Conservation (phyloP, 2,113 vertebrate genomes). For the Sebastes schlegelii region DNA sequence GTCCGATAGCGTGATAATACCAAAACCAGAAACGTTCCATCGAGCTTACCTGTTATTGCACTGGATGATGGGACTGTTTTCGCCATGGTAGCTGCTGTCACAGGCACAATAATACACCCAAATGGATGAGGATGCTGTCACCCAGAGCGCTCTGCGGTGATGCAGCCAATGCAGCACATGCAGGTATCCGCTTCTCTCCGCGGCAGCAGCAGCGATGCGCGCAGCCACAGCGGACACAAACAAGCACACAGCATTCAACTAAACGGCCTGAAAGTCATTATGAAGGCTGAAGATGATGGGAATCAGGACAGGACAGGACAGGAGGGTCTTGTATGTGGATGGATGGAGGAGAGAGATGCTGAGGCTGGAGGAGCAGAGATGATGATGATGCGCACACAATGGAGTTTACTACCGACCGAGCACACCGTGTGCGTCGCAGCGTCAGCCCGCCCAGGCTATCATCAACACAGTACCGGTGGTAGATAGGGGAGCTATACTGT, state of each 20-base stretch:
- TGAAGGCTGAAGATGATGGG: neutral
- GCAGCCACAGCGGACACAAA: conserved; percentile 7
- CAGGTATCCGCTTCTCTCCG: conserved; percentile 45
- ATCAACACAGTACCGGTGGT: conserved; percentile 21
- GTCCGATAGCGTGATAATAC: neutral
- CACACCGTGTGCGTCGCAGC: conserved; percentile 45
- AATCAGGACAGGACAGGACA: neutral
- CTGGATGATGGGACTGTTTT: conserved; percentile 59
- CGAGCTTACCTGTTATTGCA: conserved; percentile 71
- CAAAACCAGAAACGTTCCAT: neutral
- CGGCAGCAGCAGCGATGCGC: conserved; percentile 31
- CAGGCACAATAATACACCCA: conserved; percentile 17
- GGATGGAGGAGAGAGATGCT: conserved; percentile 54
- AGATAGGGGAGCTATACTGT: neutral
- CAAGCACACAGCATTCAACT: conserved; percentile 21
- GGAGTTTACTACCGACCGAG: conserved; percentile 32
- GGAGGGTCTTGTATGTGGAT: conserved; percentile 3
- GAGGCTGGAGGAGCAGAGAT: conserved; percentile 11
- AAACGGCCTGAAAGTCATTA: conserved; percentile 37
- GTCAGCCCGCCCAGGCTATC: conserved; percentile 42
- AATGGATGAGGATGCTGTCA: conserved; percentile 48
- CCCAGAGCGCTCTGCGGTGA: conserved; percentile 58
- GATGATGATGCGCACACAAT: conserved; percentile 60
- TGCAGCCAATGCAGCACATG: conserved; percentile 42
- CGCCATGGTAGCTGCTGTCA: conserved; percentile 71